phyloP scores from a whole-genome alignment of 2,888 invertebrate genomes.

The Cyaniris semiargus region DNA sequence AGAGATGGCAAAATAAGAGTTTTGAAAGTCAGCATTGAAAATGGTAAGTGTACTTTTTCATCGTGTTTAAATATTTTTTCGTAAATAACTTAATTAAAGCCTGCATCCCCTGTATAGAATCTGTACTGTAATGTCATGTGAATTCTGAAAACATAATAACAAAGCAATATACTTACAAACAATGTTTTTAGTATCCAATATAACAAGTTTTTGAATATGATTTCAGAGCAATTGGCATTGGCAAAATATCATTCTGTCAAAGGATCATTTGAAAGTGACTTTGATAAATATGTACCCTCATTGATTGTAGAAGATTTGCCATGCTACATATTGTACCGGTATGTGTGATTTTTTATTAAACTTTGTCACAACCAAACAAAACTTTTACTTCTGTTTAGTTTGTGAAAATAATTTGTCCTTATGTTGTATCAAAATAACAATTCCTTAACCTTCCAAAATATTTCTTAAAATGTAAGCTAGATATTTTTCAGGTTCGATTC shows the following conservation, averaged over 20 bases:
- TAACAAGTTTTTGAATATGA: conserved; percentile 13
- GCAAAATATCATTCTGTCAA: conserved; percentile 83
- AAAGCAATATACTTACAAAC: no score
- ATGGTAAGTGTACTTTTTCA: conserved; percentile 81
- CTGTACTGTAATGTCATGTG: no score
- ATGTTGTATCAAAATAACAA: no score
- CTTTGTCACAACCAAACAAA: no score
- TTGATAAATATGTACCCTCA: conserved; percentile 86
- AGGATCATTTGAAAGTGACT: conserved; percentile 92
- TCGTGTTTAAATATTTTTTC: not conserved
- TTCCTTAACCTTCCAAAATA: no score
- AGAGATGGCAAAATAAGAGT: conserved; percentile 89
- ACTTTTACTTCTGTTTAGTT: no score
- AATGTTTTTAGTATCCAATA: no score
- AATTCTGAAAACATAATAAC: no score
- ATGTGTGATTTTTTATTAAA: conserved; percentile 40
- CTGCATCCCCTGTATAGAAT: no score
- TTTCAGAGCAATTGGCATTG: conserved; percentile 87
- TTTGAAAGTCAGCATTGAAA: conserved; percentile 91
- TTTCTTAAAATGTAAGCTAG: no score
- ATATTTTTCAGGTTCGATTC: conserved; percentile 83
- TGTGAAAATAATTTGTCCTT: no score
- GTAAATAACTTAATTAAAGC: no score
- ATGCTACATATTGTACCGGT: conserved; percentile 94
- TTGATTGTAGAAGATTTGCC: conserved; percentile 90